Conservation (phyloP, 2,113 vertebrate species). For the Neofelis nebulosa region DNA sequence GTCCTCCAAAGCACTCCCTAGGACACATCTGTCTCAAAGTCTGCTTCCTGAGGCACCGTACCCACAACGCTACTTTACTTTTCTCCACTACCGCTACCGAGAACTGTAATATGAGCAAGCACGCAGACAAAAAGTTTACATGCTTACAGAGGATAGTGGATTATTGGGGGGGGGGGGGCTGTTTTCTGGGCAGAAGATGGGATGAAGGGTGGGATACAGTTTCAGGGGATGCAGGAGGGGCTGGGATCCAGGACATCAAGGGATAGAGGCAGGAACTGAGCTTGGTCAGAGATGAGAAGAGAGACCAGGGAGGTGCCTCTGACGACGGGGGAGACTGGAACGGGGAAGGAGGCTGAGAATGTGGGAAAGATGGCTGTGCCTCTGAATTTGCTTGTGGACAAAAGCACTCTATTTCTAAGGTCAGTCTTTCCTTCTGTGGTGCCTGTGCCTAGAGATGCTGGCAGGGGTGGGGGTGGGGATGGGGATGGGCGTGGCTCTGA, state of each 20-base stretch:
- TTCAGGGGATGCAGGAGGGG: not conserved
- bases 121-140: not conserved
- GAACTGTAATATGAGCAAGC: not conserved
- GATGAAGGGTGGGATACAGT: not conserved
- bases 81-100: not conserved
- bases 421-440: not conserved
- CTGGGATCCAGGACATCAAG: not conserved
- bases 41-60: not conserved
- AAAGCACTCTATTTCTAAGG: not conserved
- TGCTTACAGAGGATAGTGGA: not conserved
- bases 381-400: not conserved
- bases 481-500: not conserved
- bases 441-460: not conserved
- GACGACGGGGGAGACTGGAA: too few relatives aligned
- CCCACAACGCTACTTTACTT: not conserved
- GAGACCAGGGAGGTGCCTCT: too few relatives aligned
- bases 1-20: not conserved
- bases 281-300: not conserved
- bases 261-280: not conserved
- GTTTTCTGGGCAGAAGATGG: not conserved
- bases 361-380: not conserved
- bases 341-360: not conserved
- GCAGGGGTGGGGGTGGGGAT: fast-evolving
- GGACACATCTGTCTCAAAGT: not conserved
- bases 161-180: not conserved